Evolutionary conservation across 2,888 invertebrate genomes (phyloP).

Genomic region (Pseudococcus longispinus): DNA sequence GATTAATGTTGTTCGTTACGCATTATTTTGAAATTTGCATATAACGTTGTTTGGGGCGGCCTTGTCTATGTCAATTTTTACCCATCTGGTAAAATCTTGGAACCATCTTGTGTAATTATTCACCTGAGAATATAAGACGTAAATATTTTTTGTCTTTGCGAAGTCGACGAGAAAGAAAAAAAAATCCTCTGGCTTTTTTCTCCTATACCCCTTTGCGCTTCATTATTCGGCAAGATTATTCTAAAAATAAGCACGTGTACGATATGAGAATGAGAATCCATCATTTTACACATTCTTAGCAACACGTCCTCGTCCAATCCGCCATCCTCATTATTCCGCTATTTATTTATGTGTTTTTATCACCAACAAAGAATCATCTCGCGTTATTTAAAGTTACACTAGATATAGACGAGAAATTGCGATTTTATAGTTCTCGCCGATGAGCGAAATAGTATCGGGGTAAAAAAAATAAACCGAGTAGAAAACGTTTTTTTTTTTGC

Average conservation of each 20-base stretch:
- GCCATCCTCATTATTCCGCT: neutral
- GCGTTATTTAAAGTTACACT: neutral
- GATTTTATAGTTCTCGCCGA: neutral
- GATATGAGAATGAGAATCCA: neutral
- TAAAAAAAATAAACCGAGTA: neutral
- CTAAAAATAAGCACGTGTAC: conserved; percentile 36
- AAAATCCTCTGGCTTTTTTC: neutral
- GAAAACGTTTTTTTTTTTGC: neutral
- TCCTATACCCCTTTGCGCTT: neutral
- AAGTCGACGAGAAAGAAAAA: neutral
- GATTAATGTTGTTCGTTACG: conserved; percentile 34
- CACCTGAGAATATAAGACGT: conserved; percentile 18
- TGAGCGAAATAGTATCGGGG: no score
- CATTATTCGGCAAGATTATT: neutral
- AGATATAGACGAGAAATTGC: neutral
- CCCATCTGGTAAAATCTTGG: conserved; percentile 21
- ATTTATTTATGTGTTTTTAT: neutral
- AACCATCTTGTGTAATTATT: conserved; percentile 7
- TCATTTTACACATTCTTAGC: neutral
- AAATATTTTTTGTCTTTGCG: conserved; percentile 2
- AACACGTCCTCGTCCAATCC: neutral
- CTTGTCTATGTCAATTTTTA: conserved; percentile 41
- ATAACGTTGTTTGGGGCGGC: neutral
- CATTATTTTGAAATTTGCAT: conserved; percentile 10
- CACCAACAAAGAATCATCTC: neutral